These are phyloP conservation scores for Drosophila emarginata DNA, from an alignment of 2,888 invertebrate species.

Conservation along the genomic window DNA sequence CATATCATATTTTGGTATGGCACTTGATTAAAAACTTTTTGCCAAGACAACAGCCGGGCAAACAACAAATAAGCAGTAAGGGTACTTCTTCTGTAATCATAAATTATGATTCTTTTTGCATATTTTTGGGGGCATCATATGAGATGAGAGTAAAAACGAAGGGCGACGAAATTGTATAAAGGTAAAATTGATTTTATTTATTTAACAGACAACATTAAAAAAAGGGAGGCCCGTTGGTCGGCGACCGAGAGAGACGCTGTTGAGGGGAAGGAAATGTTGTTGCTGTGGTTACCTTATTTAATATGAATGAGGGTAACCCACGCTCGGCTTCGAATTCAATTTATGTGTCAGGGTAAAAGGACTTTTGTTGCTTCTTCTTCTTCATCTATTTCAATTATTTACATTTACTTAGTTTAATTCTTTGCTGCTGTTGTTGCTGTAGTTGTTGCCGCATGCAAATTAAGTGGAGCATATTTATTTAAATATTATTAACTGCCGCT, in stretches of 20 bases:
- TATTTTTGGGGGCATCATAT: slow-evolving; percentile 30
- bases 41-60: slow-evolving; percentile 21
- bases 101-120: slow-evolving; percentile 67
- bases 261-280: slow-evolving; percentile 21
- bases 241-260: no score
- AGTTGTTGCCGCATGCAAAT: slow-evolving; percentile 28
- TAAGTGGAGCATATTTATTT: slow-evolving; percentile 46
- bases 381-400: slow-evolving; percentile 4
- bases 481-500: slow-evolving; percentile 67
- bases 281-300: slow-evolving; percentile 46
- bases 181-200: slow-evolving; percentile 75
- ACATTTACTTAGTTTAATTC: not conserved
- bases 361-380: slow-evolving; percentile 2
- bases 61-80: slow-evolving; percentile 3
- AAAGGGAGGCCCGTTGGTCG: not conserved
- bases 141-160: slow-evolving; percentile 11
- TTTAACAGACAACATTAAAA: slow-evolving; percentile 61
- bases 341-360: not conserved
- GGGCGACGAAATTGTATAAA: slow-evolving; percentile 53
- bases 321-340: slow-evolving; percentile 10
- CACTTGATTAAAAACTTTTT: slow-evolving; percentile 37
- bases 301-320: slow-evolving; percentile 57
- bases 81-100: not conserved
- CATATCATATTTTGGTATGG: not conserved
- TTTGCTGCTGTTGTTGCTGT: not conserved